These are phyloP conservation scores for Leistus spinibarbis DNA, from an alignment of 2,888 invertebrate genomes.

Conservation along the genomic window DNA sequence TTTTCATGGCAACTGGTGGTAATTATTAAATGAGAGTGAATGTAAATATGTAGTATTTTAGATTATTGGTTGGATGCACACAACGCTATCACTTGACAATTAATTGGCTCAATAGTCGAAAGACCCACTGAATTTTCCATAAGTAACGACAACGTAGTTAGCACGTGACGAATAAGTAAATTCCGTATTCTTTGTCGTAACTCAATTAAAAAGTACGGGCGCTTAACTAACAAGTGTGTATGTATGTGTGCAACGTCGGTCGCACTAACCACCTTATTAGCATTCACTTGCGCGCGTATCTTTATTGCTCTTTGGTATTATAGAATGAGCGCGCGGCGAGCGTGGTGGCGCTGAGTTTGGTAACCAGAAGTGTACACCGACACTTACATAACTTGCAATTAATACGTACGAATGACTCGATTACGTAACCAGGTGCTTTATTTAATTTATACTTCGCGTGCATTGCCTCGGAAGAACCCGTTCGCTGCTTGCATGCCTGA, in stretches of 20 bases:
- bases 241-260: neutral
- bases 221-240: neutral
- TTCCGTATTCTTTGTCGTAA: slow-evolving; percentile 11
- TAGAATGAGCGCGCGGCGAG: neutral
- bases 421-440: slow-evolving; percentile 1
- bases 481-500: slow-evolving; percentile 11
- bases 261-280: neutral
- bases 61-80: no score
- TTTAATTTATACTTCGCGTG: slow-evolving; percentile 7
- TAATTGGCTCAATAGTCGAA: no score
- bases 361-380: slow-evolving; percentile 1
- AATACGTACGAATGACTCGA: slow-evolving; percentile 4
- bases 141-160: neutral
- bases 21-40: no score
- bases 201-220: slow-evolving; percentile 1
- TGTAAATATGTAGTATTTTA: no score
- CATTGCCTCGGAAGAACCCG: neutral
- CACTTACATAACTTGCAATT: slow-evolving; percentile 10
- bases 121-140: no score
- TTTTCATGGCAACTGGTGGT: no score
- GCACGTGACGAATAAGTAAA: neutral
- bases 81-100: no score
- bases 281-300: slow-evolving; percentile 3
- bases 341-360: neutral
- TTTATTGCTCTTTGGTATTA: neutral